These are phyloP conservation scores for Limosa lapponica DNA, from an alignment of 2,797 vertebrate species.

Conservation along the genomic window DNA sequence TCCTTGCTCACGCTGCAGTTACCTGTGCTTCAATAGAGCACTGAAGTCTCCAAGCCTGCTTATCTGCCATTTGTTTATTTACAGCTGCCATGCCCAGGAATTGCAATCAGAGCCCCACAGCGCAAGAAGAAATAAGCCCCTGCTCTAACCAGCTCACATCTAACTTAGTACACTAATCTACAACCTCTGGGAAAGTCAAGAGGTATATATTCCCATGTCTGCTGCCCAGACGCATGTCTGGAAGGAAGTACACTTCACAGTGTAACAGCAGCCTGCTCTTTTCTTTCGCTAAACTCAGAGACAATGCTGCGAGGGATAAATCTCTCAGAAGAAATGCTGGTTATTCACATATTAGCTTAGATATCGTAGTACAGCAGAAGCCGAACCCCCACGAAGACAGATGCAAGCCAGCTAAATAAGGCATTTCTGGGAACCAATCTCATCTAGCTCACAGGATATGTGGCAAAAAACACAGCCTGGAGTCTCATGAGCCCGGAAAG, in stretches of 20 bases:
- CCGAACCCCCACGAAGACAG: neutral
- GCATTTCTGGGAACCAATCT: neutral
- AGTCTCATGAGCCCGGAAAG: neutral
- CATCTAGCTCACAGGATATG: neutral
- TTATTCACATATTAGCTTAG: neutral
- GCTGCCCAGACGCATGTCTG: neutral
- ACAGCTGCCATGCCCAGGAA: neutral
- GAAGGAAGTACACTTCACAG: neutral
- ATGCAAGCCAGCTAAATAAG: neutral
- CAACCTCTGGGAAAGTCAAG: neutral
- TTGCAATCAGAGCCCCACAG: neutral
- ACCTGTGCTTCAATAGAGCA: neutral
- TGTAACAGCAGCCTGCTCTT: neutral
- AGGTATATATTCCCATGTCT: neutral
- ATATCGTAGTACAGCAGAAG: neutral
- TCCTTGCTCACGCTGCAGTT: rapidly evolving
- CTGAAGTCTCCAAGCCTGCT: neutral
- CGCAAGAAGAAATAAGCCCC: rapidly evolving
- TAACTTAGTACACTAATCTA: neutral
- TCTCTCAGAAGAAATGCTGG: neutral
- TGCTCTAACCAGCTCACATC: neutral
- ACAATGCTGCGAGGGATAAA: neutral
- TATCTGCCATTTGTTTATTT: neutral
- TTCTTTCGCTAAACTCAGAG: neutral
- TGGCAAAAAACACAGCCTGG: neutral